Base-by-base conservation (phyloP, 2,888 invertebrate genomes). In the Dastarcus helophoroides region DNA sequence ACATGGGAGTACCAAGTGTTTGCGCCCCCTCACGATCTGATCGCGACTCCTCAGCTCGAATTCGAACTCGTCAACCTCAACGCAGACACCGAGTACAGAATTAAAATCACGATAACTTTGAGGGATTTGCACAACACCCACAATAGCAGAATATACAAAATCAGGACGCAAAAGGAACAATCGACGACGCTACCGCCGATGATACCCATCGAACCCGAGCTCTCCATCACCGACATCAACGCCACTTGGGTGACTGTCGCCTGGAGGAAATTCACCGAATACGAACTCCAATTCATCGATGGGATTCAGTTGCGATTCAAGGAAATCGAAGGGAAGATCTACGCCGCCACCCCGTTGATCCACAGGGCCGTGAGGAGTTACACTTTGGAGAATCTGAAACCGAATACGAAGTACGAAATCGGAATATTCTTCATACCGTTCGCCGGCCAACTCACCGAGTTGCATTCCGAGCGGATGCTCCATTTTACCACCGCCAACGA, bases 291-390 rank as follows among this genome's bases (percentile, higher is more conserved):
- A 46, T 83, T 80, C 47, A 83, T 90, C 32, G 90, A 91, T 50
- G 90, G 88, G 2, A 77, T 90, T 23, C 89, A 89, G 61, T 63
- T 91, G 42, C 74, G 86, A 44, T 90, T 82, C 56, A 83, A 84
- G 48, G 82, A 84, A 51, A 70, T 78, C 5, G 80, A 81, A 32
- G 81, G 79, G 17, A 83, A 82, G 48, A 79, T 86, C 35, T 90
- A 84, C 58, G 79, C 79, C 14, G 83, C 83, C 38, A 84, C 89
- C 0, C 84, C 88, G 12, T 58, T 90, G 13, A 77, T 91, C 16
- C 90, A 91, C 54, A 72, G 76, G 45, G 80, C 86, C 5, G 75
- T 88, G 0, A 82, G 80, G 0, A 71, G 72, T 27, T 86, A 82
- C 39, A 76, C 76, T 11, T 69, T 91, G 32, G 79, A 79, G 44